Evolutionary conservation across 2,113 vertebrate genomes (phyloP).

Genomic region (Arenaria interpres): DNA sequence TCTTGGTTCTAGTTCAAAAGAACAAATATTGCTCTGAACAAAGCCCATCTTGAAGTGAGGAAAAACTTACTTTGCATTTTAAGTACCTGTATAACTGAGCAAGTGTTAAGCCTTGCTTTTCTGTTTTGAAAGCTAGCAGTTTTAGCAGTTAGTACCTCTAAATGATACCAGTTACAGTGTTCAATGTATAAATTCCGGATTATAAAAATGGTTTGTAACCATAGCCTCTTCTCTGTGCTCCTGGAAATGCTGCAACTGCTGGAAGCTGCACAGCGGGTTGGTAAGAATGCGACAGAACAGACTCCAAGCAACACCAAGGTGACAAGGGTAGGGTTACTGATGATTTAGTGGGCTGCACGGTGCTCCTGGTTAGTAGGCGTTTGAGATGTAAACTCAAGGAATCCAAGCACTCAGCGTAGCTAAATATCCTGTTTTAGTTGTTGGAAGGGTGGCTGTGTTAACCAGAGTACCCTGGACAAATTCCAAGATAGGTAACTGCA

Average conservation of each 20-base stretch:
- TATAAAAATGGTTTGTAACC: not conserved
- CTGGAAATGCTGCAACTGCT: not conserved
- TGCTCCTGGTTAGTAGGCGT: not conserved
- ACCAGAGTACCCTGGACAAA: not conserved
- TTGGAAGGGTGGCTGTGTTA: not conserved
- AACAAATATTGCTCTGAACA: not conserved
- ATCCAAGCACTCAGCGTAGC: not conserved
- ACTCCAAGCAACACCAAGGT: not conserved
- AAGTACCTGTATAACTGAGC: not conserved
- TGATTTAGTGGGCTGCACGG: not conserved
- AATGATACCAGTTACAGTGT: not conserved
- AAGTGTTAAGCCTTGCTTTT: not conserved
- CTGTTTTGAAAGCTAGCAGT: not conserved
- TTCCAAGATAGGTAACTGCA: not conserved
- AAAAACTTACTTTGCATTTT: not conserved
- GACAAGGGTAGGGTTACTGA: not conserved
- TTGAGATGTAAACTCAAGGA: slow-evolving; percentile 11
- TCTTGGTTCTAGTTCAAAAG: not conserved
- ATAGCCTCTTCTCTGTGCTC: not conserved
- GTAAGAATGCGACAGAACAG: not conserved
- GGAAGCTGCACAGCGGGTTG: not conserved
- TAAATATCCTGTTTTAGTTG: not conserved
- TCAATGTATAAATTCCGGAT: not conserved
- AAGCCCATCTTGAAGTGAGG: not conserved
- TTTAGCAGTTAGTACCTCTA: not conserved